Base-by-base conservation (phyloP, 2,888 invertebrate species). In the Apeira syringaria region DNA sequence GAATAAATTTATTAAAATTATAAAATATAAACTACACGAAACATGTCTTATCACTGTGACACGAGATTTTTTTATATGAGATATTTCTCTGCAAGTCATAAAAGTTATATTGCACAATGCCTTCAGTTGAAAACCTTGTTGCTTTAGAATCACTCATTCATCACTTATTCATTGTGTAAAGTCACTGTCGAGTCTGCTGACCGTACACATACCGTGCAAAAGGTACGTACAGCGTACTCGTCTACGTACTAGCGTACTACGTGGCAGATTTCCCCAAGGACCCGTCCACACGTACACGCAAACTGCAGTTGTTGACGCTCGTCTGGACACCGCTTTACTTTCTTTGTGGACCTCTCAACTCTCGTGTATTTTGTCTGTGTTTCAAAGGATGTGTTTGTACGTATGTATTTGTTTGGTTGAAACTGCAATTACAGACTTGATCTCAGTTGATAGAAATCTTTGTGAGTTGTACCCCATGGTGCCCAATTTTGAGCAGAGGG, bases 211-310 rank as follows among this genome's bases (percentile, higher is more conserved):
- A 44, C 46, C 40, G 39, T 32, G 9, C 37, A 29, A 37, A 27
- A 37, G 32, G 28, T 25, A 32, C 28, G 8, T 9, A 26, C 18
- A 25, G 9, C 9, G 24, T 24, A 12, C 32, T 5, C n/a, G 12
- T 1, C 15, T 3, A 28, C 27, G 35, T 24, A 20, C 22, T 11
- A 32, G 11, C 36, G 31, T 29, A 22, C 30, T 47, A 49, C 48
- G 29, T 45, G 41, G 42, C 49, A 61, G 60, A 64, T 64, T 64
- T 64, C 64, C 64, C 64, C 41, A 35, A 56, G 59, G 59, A 40
- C 44, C 28, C 34, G 40, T 30, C 46, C 39, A 44, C 47, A 34
- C 32, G 35, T 32, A 36, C 46, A 47, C 35, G 43, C 50, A 55
- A 55, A 57, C 53, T 53, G 56, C 59, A 57, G 50, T 56, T 59